Conservation (phyloP, 2,797 vertebrate genomes). For the Silurus lanzhouensis region DNA sequence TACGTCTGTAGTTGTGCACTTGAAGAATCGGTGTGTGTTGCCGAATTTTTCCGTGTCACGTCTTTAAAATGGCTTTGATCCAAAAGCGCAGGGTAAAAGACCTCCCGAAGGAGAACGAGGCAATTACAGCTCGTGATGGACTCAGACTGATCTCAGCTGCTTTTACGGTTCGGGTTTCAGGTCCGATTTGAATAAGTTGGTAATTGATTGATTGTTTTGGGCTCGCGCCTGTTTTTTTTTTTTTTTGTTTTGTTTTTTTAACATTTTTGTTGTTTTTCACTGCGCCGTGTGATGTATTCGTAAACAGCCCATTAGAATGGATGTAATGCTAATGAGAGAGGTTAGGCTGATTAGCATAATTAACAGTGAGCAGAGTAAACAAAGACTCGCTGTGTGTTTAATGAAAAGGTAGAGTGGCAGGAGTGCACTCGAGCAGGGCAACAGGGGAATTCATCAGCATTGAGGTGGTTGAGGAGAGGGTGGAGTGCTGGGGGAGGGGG, state of each 20-base stretch:
- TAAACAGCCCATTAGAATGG: conserved; percentile 46
- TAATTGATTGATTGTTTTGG: conserved; percentile 49
- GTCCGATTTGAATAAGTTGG: conserved; percentile 17
- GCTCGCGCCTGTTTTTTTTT: conserved; percentile 12
- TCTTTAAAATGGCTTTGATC: background rate
- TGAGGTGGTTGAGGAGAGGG: background rate
- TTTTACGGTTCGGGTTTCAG: conserved; percentile 20
- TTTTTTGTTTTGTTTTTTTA: background rate
- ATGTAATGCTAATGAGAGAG: conserved; percentile 40
- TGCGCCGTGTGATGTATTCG: conserved; percentile 14
- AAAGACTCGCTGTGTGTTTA: conserved; percentile 42
- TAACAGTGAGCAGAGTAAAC: conserved; percentile 36
- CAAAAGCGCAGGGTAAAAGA: background rate
- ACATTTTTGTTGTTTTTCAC: too few relatives aligned
- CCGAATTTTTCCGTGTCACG: too few relatives aligned
- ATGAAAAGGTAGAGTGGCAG: conserved; percentile 33
- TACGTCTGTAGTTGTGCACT: background rate
- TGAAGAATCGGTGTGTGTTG: background rate
- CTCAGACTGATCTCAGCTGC: conserved; percentile 54
- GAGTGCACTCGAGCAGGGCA: background rate
- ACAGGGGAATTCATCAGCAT: conserved; percentile 2
- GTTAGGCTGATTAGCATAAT: conserved; percentile 48
- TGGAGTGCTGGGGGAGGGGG: background rate
- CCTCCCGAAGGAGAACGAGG: background rate
- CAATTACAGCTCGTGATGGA: conserved; percentile 33